A percentile compares a stretch with the other conserved stretches of the same genome.
phyloP scores from a whole-genome alignment of 1,140 invertebrate genomes.

The Littorina saxatilis region DNA sequence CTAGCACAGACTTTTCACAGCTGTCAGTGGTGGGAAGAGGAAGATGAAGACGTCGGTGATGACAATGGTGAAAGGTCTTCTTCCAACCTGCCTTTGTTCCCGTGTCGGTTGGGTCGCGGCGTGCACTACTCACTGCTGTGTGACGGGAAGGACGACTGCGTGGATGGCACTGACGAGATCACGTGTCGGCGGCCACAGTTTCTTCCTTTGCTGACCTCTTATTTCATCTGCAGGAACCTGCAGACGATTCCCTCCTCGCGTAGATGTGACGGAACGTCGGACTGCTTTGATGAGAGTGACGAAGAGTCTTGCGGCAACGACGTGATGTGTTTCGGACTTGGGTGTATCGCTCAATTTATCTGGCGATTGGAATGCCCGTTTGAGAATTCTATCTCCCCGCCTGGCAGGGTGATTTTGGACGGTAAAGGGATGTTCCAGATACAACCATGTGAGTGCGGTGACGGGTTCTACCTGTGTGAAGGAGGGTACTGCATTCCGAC shows the following conservation, averaged over 20 bases:
- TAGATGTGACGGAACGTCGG: constrained; percentile 30
- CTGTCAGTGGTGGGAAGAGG: background rate
- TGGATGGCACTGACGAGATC: constrained; percentile 33
- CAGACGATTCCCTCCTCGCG: background rate
- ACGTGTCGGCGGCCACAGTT: constrained; percentile 20
- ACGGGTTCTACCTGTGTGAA: constrained; percentile 4
- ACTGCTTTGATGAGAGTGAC: constrained; percentile 43
- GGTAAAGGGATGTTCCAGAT: constrained; percentile 33
- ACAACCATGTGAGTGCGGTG: background rate
- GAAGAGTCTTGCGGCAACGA: no score
- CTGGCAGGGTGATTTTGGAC: no score
- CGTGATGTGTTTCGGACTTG: no score
- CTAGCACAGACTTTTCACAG: constrained; percentile 23
- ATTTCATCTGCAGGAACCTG: constrained; percentile 24
- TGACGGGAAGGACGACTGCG: no score
- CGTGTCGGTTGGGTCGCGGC: no score
- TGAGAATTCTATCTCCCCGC: no score
- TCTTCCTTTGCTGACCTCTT: background rate
- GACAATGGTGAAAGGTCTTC: no score
- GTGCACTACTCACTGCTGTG: no score
- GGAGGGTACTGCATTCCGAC: constrained; percentile 35
- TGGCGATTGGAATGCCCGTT: no score
- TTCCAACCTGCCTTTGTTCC: no score
- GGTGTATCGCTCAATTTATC: no score
- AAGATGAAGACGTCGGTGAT: background rate